Conservation (phyloP, 1,140 invertebrate species). For the Drosophila ogumai region DNA sequence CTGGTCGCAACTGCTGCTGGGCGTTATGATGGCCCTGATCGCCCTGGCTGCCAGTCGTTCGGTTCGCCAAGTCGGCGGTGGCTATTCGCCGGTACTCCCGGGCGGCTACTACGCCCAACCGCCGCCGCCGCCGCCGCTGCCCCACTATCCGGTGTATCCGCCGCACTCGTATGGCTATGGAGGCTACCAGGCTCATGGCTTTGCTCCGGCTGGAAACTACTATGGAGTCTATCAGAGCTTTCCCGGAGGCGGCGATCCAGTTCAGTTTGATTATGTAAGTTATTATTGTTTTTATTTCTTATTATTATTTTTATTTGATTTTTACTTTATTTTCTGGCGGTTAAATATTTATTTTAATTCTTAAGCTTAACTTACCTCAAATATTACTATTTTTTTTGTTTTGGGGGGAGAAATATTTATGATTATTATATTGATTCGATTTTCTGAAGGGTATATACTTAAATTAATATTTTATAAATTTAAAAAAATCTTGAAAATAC, state of each 20-base stretch:
- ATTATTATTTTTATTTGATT: no score
- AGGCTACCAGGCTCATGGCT: conserved; percentile 55
- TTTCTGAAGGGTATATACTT: background rate
- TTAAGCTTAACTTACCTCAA: no score
- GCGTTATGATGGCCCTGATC: conserved; percentile 27
- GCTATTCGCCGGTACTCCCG: conserved; percentile 22
- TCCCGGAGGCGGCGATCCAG: conserved; percentile 81
- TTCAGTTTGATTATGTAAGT: conserved; percentile 77
- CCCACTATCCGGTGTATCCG: conserved; percentile 31
- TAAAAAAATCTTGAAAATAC: no score
- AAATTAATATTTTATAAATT: no score
- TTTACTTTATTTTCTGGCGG: no score
- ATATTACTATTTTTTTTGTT: no score
- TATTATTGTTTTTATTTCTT: background rate
- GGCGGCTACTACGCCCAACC: conserved; percentile 41
- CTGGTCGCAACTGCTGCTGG: conserved; percentile 54
- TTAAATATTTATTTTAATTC: no score
- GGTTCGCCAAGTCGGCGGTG: conserved; percentile 34
- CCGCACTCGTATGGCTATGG: conserved; percentile 43
- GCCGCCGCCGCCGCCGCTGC: background rate
- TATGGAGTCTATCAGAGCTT: conserved; percentile 63
- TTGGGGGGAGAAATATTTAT: background rate
- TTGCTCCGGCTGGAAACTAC: conserved; percentile 58
- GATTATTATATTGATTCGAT: background rate
- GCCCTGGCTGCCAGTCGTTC: conserved; percentile 45